phyloP scores from a whole-genome alignment of 2,797 vertebrate genomes.

The Crocidura indochinensis region DNA sequence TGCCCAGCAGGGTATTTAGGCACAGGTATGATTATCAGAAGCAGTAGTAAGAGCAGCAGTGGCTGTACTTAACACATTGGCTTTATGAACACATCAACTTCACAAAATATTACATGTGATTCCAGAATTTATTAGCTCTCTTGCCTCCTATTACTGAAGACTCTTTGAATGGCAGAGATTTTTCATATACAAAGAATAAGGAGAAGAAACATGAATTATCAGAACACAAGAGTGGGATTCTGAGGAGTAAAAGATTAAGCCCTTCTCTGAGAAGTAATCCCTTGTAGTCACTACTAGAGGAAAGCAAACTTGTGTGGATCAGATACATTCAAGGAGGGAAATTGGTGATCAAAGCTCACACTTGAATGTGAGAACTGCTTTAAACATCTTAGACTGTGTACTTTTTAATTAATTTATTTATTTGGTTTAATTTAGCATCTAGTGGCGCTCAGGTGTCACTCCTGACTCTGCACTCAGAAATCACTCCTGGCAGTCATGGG shows the following conservation, averaged over 20 bases:
- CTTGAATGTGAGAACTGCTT: conserved; percentile 24
- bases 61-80: neutral
- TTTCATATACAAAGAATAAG: conserved; percentile 27
- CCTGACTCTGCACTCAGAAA: no score
- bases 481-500: no score
- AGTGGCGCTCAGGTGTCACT: no score
- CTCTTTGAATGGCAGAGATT: conserved; percentile 31
- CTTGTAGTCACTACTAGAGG: neutral
- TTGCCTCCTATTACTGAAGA: neutral
- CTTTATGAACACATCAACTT: neutral
- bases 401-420: no score
- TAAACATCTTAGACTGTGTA: neutral
- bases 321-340: neutral
- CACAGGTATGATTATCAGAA: neutral
- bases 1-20: neutral
- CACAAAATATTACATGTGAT: conserved; percentile 6
- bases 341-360: neutral
- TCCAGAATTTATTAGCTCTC: neutral
- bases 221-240: neutral
- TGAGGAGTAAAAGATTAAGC: neutral
- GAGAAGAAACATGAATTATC: neutral
- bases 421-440: no score
- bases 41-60: neutral
- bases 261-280: neutral
- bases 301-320: neutral